Conservation (phyloP, 2,797 vertebrate genomes). For the Sebastes minor region DNA sequence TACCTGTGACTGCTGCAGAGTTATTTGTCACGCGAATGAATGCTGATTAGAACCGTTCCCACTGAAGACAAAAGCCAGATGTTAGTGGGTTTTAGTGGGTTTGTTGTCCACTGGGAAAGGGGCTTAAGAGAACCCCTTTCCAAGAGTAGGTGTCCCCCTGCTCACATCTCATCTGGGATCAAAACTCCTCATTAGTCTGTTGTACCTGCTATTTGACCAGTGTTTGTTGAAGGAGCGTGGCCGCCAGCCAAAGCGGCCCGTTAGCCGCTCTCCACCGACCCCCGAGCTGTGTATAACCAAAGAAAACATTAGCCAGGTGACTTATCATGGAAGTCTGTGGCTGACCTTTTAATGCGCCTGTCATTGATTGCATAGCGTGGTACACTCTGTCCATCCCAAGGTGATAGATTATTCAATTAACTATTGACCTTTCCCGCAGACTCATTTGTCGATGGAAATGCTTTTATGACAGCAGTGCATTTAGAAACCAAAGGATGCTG, state of each 20-base stretch:
- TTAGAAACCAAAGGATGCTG: constrained; percentile 85
- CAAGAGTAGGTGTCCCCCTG: neutral
- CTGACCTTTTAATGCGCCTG: constrained; percentile 99
- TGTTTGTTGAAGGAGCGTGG: constrained; percentile 2
- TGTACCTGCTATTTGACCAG: constrained; percentile 23
- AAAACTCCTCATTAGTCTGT: constrained; percentile 4
- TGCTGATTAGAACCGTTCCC: too few species aligned
- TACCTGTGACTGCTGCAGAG: too few species aligned
- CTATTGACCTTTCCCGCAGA: constrained; percentile 98
- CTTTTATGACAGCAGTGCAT: constrained; percentile 89
- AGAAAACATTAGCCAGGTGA: constrained; percentile 88
- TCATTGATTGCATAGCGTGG: constrained; percentile 93
- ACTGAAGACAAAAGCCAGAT: neutral
- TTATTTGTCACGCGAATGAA: too few species aligned
- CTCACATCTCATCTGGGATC: neutral
- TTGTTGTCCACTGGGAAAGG: neutral
- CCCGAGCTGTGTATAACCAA: constrained; percentile 74
- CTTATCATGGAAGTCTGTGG: constrained; percentile 92
- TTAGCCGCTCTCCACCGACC: constrained; percentile 29
- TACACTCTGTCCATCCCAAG: constrained; percentile 91
- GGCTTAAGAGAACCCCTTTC: neutral
- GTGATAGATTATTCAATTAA: constrained; percentile 99
- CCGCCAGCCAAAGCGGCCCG: neutral
- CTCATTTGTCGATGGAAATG: constrained; percentile 93
- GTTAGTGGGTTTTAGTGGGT: neutral